Conservation (phyloP, 2,888 invertebrate genomes). For the Sussaba pulchella region DNA sequence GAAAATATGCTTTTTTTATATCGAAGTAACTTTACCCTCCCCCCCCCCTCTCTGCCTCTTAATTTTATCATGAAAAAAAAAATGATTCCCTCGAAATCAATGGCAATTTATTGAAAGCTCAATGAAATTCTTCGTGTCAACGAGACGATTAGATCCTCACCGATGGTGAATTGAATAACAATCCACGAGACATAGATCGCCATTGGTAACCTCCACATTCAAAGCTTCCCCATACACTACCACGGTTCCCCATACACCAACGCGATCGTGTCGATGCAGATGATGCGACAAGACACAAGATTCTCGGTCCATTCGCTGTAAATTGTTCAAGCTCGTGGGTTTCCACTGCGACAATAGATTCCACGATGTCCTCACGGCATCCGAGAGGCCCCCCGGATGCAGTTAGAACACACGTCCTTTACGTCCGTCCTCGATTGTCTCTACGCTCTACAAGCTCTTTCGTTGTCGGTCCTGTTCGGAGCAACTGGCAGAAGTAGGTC, state of each 20-base stretch:
- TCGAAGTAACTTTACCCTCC: too few relatives aligned
- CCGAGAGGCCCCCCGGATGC: too few relatives aligned
- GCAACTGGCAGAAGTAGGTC: conserved; percentile 75
- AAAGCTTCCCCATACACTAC: background rate
- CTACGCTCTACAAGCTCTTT: conserved; percentile 28
- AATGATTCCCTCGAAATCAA: background rate
- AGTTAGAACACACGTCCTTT: conserved; percentile 35
- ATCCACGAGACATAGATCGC: background rate
- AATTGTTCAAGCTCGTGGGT: too few relatives aligned
- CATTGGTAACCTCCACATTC: conserved; percentile 2
- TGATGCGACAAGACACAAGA: conserved; percentile 37
- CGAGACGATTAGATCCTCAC: background rate
- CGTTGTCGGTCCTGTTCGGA: background rate
- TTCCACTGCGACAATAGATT: too few relatives aligned
- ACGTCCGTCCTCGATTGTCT: background rate
- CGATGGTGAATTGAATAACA: background rate
- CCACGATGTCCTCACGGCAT: background rate
- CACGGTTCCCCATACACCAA: conserved; percentile 32
- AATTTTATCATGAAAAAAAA: too few relatives aligned
- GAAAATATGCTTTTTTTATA: too few relatives aligned
- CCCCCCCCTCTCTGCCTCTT: too few relatives aligned
- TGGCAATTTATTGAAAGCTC: background rate
- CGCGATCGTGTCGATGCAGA: conserved; percentile 16
- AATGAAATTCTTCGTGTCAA: background rate
- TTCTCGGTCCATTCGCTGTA: conserved; percentile 5